These are phyloP conservation scores for Struthio camelus DNA, from an alignment of 2,113 vertebrate species.

Conservation along the genomic window DNA sequence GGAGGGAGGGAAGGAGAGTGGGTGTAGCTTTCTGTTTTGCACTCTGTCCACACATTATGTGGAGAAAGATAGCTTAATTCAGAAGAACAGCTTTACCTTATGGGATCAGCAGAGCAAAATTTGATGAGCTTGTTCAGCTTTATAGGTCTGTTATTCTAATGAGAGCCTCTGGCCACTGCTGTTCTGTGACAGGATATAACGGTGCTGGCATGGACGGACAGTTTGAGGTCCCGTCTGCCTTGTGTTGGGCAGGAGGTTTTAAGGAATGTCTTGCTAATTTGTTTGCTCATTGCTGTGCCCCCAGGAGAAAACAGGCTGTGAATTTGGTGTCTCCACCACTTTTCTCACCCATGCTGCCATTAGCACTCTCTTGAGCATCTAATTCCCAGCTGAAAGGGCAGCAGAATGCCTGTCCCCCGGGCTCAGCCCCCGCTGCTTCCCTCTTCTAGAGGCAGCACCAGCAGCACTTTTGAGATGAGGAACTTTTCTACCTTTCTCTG, in stretches of 20 bases:
- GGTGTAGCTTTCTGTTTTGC: neutral
- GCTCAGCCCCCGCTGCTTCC: neutral
- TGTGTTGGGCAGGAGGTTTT: neutral
- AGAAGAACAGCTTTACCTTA: neutral
- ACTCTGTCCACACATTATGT: neutral
- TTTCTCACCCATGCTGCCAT: neutral
- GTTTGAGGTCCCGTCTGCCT: neutral
- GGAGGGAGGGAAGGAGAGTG: neutral
- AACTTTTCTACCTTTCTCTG: neutral
- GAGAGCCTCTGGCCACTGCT: neutral
- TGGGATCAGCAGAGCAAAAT: neutral
- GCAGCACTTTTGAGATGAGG: neutral
- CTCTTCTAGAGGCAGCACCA: neutral
- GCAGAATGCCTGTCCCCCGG: neutral
- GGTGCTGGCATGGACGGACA: neutral
- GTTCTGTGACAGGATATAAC: neutral
- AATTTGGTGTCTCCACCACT: neutral
- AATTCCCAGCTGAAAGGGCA: neutral
- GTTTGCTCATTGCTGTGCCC: neutral
- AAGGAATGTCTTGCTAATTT: neutral
- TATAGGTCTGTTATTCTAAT: neutral
- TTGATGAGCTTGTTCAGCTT: neutral
- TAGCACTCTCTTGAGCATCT: neutral
- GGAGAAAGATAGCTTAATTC: neutral
- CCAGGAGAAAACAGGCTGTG: neutral